Conservation (phyloP, 2,888 invertebrate genomes). For the Drosophila parthenogenetica region DNA sequence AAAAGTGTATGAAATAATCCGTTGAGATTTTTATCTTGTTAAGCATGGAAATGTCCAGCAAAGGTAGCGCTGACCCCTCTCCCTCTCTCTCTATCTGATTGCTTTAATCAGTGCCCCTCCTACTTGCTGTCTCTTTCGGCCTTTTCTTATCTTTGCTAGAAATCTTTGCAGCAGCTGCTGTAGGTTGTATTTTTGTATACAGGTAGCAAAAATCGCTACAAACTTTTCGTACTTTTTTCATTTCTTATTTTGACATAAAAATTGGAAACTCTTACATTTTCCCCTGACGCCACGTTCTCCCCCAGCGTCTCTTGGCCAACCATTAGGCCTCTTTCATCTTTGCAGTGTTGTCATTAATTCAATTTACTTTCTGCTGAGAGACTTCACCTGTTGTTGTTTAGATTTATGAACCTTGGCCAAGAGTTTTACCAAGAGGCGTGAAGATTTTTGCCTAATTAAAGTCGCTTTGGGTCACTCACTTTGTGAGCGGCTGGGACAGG, state of each 20-base stretch:
- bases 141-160: slow-evolving; percentile 49
- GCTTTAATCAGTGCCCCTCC: slow-evolving; percentile 20
- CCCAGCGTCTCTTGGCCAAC: neutral
- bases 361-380: slow-evolving; percentile 61
- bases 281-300: neutral
- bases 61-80: slow-evolving; percentile 16
- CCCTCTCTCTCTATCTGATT: neutral
- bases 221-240: slow-evolving; percentile 4
- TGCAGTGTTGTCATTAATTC: slow-evolving; percentile 67
- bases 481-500: neutral
- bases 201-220: slow-evolving; percentile 42
- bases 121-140: slow-evolving; percentile 34
- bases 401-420: slow-evolving; percentile 46
- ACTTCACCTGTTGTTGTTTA: slow-evolving; percentile 54
- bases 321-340: slow-evolving; percentile 65
- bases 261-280: slow-evolving; percentile 55
- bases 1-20: slow-evolving; percentile 78
- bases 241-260: slow-evolving; percentile 45
- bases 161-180: slow-evolving; percentile 61
- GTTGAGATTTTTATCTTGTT: slow-evolving; percentile 79
- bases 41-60: slow-evolving; percentile 73
- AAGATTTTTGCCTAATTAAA: slow-evolving; percentile 70
- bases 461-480: slow-evolving; percentile 54
- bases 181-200: slow-evolving; percentile 33
- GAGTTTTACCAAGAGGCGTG: slow-evolving; percentile 56